Conservation (phyloP, 2,113 vertebrate genomes). For the Festucalex cinctus region DNA sequence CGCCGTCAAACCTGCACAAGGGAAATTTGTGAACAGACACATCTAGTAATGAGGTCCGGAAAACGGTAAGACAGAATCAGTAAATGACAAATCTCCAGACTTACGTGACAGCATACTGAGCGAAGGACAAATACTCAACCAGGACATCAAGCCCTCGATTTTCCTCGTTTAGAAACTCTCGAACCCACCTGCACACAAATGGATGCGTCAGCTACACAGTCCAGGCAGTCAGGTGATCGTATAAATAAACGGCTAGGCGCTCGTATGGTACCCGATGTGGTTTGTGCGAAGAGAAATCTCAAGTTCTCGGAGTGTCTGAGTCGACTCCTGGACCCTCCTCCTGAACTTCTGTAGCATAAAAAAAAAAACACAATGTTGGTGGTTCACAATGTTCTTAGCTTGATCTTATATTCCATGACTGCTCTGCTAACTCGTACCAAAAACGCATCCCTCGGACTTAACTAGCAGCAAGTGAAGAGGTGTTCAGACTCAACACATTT, state of each 20-base stretch:
- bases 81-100: slow-evolving; percentile 48
- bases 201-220: not conserved
- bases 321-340: slow-evolving; percentile 62
- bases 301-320: slow-evolving; percentile 60
- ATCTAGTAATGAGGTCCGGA: not conserved
- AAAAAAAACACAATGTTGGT: not conserved
- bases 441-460: too few relatives aligned
- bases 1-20: slow-evolving; percentile 85
- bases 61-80: not conserved
- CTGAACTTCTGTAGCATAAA: slow-evolving; percentile 59
- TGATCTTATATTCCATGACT: not conserved
- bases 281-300: slow-evolving; percentile 68
- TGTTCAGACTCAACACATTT: too few relatives aligned
- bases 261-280: slow-evolving; percentile 53
- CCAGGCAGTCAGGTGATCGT: not conserved
- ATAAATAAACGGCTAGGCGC: not conserved
- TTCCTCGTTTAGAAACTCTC: slow-evolving; percentile 97
- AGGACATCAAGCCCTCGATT: slow-evolving; percentile 94
- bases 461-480: too few relatives aligned
- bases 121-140: slow-evolving; percentile 95
- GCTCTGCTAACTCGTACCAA: not conserved
- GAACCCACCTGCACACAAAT: slow-evolving; percentile 82
- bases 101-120: slow-evolving; percentile 97
- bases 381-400: not conserved
- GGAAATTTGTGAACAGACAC: not conserved